phyloP scores from a whole-genome alignment of 2,113 vertebrate genomes.

The Apteryx mantelli region DNA sequence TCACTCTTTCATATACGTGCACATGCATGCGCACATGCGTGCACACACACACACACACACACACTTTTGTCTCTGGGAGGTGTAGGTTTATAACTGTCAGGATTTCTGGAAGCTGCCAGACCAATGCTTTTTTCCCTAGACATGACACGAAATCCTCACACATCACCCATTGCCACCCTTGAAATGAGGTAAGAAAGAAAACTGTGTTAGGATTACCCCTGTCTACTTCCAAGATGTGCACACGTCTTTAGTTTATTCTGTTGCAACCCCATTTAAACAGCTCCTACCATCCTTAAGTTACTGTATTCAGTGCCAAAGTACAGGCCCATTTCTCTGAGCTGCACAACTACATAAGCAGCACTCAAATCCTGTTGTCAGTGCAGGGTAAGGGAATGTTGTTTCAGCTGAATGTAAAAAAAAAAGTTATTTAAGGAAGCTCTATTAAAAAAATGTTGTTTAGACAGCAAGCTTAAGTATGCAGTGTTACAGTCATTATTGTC shows the following conservation, averaged over 20 bases:
- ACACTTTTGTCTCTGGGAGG: not conserved
- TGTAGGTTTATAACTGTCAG: not conserved
- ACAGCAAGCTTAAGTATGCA: not conserved
- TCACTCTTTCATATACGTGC: not conserved
- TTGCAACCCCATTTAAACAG: not conserved
- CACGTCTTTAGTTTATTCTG: rapidly evolving
- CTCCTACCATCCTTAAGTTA: not conserved
- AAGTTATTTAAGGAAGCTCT: not conserved
- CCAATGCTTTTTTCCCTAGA: not conserved
- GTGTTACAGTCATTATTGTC: not conserved
- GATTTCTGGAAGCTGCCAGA: not conserved
- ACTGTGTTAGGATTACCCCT: not conserved
- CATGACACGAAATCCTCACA: not conserved
- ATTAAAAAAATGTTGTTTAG: not conserved
- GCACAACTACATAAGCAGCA: not conserved
- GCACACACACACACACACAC: not conserved
- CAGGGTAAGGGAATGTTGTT: not conserved
- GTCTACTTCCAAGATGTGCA: not conserved
- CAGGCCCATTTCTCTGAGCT: no score
- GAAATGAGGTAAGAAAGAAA: not conserved
- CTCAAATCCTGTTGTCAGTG: not conserved
- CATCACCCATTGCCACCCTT: not conserved
- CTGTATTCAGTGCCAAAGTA: not conserved
- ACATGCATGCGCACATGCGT: rapidly evolving
- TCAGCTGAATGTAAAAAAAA: not conserved